These are phyloP conservation scores for Lycocorax pyrrhopterus DNA, from an alignment of 2,113 vertebrate genomes.

Conservation along the genomic window DNA sequence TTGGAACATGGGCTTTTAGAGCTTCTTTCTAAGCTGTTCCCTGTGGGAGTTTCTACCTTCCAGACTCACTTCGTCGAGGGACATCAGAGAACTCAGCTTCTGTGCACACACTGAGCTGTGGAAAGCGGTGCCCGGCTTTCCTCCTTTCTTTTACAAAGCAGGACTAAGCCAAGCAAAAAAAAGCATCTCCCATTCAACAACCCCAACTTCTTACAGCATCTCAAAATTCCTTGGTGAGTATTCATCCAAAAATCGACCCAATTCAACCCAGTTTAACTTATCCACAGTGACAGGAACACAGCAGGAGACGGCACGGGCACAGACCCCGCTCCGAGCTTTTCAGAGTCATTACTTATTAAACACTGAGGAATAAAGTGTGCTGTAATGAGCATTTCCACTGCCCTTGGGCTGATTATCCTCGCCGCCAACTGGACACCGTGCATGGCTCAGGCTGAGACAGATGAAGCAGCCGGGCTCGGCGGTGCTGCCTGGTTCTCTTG, in stretches of 20 bases:
- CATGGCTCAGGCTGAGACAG: neutral
- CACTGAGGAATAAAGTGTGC: neutral
- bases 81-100: neutral
- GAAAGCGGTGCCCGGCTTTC: neutral
- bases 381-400: constrained; percentile 6
- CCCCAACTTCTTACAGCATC: neutral
- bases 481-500: neutral
- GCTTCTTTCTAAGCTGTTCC: neutral
- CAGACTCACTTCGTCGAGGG: fast-evolving
- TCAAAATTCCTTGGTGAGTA: neutral
- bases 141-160: neutral
- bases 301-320: constrained; percentile 1
- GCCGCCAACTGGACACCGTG: neutral
- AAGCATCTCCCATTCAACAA: neutral
- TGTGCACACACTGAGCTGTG: fast-evolving
- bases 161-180: neutral
- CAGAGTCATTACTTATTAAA: constrained; percentile 45
- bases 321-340: constrained; percentile 36
- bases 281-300: constrained; percentile 37
- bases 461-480: neutral
- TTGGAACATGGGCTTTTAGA: fast-evolving
- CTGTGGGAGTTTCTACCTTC: neutral
- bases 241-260: neutral
- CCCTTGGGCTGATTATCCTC: neutral
- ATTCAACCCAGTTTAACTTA: constrained; percentile 2